Conservation (phyloP, 2,888 invertebrate genomes). For the Oxystoma pomonae region DNA sequence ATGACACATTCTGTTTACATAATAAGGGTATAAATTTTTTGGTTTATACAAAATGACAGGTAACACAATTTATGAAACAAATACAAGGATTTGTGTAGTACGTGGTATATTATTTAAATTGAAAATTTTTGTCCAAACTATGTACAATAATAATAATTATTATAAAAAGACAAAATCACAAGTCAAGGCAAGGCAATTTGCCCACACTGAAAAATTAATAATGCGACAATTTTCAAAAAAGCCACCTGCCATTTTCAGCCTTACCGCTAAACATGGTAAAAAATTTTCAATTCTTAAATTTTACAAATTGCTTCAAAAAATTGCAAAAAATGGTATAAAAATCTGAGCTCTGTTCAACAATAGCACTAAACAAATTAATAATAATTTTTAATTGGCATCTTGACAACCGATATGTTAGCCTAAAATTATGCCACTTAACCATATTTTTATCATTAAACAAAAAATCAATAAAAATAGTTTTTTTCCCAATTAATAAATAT, state of each 20-base stretch:
- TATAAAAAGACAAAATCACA: too few relatives aligned
- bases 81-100: too few relatives aligned
- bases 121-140: too few relatives aligned
- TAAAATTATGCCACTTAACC: background rate
- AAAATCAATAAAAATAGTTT: too few relatives aligned
- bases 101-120: too few relatives aligned
- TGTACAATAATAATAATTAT: too few relatives aligned
- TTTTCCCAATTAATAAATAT: too few relatives aligned
- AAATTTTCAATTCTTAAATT: background rate
- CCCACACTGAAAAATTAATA: too few relatives aligned
- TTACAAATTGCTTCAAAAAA: slow-evolving; percentile 2
- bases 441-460: too few relatives aligned
- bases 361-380: background rate
- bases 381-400: background rate
- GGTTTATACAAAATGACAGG: slow-evolving; percentile 2
- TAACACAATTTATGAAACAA: background rate
- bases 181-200: too few relatives aligned
- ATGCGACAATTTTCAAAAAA: too few relatives aligned
- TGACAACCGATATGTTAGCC: background rate
- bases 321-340: background rate
- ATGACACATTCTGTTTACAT: background rate
- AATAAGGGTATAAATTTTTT: slow-evolving; percentile 1
- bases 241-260: background rate
- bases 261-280: slow-evolving; percentile 6
- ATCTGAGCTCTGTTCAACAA: background rate